Evolutionary conservation across 2,888 invertebrate genomes (phyloP), one percentile per base, ranked within the genome.

Genomic region (Lasius platythorax): DNA sequence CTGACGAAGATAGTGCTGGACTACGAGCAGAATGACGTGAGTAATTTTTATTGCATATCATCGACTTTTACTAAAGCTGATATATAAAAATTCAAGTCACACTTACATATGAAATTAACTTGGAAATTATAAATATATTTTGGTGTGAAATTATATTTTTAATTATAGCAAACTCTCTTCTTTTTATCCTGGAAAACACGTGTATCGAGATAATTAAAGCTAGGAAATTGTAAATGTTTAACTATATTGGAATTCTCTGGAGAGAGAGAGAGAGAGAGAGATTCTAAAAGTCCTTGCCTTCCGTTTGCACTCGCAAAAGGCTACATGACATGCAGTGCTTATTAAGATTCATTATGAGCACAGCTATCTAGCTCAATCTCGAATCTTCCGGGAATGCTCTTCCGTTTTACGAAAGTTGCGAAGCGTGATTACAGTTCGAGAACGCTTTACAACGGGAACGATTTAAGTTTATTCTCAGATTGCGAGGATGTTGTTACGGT

Each of bases 11-110:
- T 96, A 3, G 96, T 97, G 9, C 95, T 99, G 87, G 98, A 99
- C 94, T 99, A 97, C 94, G 98, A 99, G 94, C 96, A 96, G 15
- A 97, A 97, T 92, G 97, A 97, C 94, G 98, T 98, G 92, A 93
- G 94, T 73, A 53, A 56, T 23, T 18, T 50, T 11, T 6, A n/a
- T 28, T 28, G 5, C 9, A n/a, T 37, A 37, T 3, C 37, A 5
- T 66, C 5, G 33, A 50, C 3, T 66, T 50, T 75, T 11, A 28
- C 15, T 46, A 46, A 46, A 18, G 46, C 5, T 46, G 18, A 15
- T 4, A 58, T 28, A 11, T 23, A 58, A 58, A 9, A n/a, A n/a
- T 18, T n/a, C n/a, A 56, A 56, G 8, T 33, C 6, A 23, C 23
- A 23, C 30, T 53, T 40, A 15, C 4, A 40, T 43, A 46, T 3